These are phyloP conservation scores for Teleiodes luculella DNA, from an alignment of 2,888 invertebrate genomes.

Conservation along the genomic window DNA sequence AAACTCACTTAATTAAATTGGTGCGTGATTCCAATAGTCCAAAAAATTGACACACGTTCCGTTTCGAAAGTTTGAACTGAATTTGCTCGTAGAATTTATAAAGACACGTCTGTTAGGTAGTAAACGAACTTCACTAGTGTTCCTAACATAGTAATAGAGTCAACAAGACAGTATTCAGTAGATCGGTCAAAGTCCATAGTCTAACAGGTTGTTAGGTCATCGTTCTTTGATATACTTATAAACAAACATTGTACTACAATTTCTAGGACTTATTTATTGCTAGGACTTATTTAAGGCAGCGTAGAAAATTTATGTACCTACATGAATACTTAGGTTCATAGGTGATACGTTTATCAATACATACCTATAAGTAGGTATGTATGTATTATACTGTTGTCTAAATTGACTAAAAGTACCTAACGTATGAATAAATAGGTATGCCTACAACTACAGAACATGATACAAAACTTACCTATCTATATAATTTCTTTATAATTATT, in stretches of 20 bases:
- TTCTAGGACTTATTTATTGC: background rate
- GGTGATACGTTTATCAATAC: too few species aligned
- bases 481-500: too few species aligned
- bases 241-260: constrained; percentile 4
- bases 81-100: background rate
- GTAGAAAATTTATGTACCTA: background rate
- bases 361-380: too few species aligned
- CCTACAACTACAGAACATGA: too few species aligned
- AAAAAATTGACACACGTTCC: constrained; percentile 48
- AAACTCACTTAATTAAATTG: constrained; percentile 32
- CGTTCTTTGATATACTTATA: constrained; percentile 30
- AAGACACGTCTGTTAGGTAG: background rate
- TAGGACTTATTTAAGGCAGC: background rate
- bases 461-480: too few species aligned
- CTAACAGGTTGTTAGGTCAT: constrained; percentile 31
- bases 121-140: constrained; percentile 1
- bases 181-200: constrained; percentile 31
- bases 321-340: too few species aligned
- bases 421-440: too few species aligned
- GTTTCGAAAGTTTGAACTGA: constrained; percentile 18
- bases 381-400: too few species aligned
- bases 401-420: too few species aligned
- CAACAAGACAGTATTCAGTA: constrained; percentile 17
- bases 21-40: constrained; percentile 49
- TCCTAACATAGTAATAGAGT: background rate